Base-by-base conservation (phyloP, 2,113 vertebrate species). In the Oncorhynchus keta region DNA sequence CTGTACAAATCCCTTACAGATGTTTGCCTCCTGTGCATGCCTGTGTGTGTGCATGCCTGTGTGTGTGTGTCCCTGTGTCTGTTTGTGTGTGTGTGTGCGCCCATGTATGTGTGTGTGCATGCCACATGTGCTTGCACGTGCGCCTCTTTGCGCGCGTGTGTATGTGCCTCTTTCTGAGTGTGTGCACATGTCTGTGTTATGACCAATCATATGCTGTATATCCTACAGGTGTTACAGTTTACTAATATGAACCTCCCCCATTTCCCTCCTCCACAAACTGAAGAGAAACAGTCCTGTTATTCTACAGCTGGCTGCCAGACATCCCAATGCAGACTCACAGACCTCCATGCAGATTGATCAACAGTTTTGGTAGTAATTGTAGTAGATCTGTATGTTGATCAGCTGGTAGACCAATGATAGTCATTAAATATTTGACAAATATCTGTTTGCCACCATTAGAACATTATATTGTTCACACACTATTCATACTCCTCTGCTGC, bases 1-100 rank as follows among this genome's bases (percentile, higher is more conserved):
- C 88, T 90, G 89, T 91, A 92, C 87, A 90, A 92, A 92, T 90
- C 79, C 84, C 75, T 88, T 82, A 81, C 88, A 92, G 91, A 92
- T 90, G 90, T 90, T 88, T 49, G 82, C 79, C 83, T 81, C 83
- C 83, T 57, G 70, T 72, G 49, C 51, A 59, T 59, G 26, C 55
- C 16, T 59, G 24, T 72, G 26, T 72, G 49, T 72, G 70, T 32
- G 6, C 5, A 24, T 55, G 70, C 5, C 13, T 57, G 70, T 59
- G 26, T 59, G 26, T 59, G 4, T 30, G 24, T 72, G 70, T 57
- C 48, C 8, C 22, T 32, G 30, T 32, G 30, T 32, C 30, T 32
- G 4, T 32, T 32, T 32, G 49, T 55, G 70, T 30, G 51, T 30
- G 51, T 30, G 70, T 32, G 66, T 73, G 75, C 35, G 75, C 74